These are phyloP conservation scores for Penelope pileata DNA, from an alignment of 2,113 vertebrate species.

Conservation along the genomic window DNA sequence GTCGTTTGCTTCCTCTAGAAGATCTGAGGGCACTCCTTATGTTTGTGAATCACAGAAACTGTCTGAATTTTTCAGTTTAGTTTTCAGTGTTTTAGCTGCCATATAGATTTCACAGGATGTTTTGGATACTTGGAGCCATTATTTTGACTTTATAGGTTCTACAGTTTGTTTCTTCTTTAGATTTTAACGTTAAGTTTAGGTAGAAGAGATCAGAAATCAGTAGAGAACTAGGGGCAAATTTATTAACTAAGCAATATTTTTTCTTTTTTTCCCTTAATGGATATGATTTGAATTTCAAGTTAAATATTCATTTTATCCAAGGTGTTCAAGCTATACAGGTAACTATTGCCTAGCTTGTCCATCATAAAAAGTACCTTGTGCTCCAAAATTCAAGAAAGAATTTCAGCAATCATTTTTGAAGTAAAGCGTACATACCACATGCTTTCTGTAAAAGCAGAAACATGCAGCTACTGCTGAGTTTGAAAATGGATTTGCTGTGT, in stretches of 20 bases:
- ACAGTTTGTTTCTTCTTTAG: conserved; percentile 11
- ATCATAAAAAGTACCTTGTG: not conserved
- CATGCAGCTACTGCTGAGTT: not conserved
- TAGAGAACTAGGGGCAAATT: not conserved
- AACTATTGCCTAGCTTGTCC: not conserved
- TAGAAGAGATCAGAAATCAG: not conserved
- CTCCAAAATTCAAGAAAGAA: not conserved
- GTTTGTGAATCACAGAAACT: not conserved
- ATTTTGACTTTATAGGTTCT: not conserved
- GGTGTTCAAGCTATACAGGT: not conserved
- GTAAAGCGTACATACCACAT: not conserved
- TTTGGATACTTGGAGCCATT: conserved; percentile 11
- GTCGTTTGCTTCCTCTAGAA: conserved; percentile 4
- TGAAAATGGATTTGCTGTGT: not conserved
- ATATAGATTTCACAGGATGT: conserved; percentile 7
- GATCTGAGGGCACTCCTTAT: not conserved
- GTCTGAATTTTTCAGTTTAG: not conserved
- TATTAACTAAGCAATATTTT: not conserved
- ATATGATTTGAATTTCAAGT: not conserved
- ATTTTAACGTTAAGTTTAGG: not conserved
- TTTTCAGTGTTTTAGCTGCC: not conserved
- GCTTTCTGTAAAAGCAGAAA: not conserved
- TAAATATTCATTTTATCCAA: not conserved
- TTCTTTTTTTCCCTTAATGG: not conserved
- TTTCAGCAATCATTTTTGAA: not conserved